Conservation (phyloP, 2,888 invertebrate species). For the Dermolepida albohirtum region DNA sequence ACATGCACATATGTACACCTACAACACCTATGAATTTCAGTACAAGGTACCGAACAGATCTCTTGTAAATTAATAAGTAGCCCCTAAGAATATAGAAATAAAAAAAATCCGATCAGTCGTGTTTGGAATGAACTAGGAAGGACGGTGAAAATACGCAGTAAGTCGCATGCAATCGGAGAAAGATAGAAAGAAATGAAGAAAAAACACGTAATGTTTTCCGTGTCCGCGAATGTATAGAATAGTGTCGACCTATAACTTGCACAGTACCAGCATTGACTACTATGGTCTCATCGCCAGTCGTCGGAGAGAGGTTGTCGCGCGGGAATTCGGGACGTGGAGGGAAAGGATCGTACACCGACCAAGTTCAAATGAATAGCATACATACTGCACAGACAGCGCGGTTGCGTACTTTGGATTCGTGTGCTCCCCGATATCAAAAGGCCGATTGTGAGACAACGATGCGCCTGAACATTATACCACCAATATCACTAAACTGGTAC, state of each 20-base stretch:
- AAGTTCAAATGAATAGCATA: constrained; percentile 45
- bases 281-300: constrained; percentile 26
- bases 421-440: constrained; percentile 42
- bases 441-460: constrained; percentile 45
- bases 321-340: constrained; percentile 43
- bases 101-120: constrained; percentile 9
- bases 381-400: constrained; percentile 49
- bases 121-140: constrained; percentile 13
- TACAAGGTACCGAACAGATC: constrained; percentile 9
- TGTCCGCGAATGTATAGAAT: constrained; percentile 29
- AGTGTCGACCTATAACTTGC: constrained; percentile 30
- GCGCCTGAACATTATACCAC: constrained; percentile 51
- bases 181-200: constrained; percentile 14
- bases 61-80: constrained; percentile 2
- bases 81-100: not conserved
- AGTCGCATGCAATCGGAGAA: constrained; percentile 20
- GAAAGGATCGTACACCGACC: constrained; percentile 35
- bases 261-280: constrained; percentile 38
- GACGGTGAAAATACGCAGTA: constrained; percentile 6
- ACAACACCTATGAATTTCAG: constrained; percentile 17
- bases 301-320: constrained; percentile 46
- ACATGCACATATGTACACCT: constrained; percentile 31
- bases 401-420: constrained; percentile 50
- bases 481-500: constrained; percentile 44
- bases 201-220: constrained; percentile 27